Evolutionary conservation across 2,113 vertebrate genomes (phyloP), one percentile per base, ranked within the genome.

Genomic region (Salvelinus sp.): DNA sequence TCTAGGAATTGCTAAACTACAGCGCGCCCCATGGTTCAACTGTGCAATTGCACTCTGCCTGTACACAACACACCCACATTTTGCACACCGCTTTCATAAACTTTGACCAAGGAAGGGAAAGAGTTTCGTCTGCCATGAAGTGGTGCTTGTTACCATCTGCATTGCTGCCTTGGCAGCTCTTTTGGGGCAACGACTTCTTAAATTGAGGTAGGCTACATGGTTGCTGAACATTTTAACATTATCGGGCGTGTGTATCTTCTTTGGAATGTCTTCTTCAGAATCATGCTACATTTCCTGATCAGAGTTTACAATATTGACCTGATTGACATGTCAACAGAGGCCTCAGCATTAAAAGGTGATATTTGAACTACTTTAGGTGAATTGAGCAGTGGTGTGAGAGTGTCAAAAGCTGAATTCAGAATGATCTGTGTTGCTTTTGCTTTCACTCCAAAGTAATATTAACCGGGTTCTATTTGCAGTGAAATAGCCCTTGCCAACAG

Each of bases 161-260:
- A 14, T 74, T 66, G 63, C 44, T 66, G 60, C 60, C 1, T 74
- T 65, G 20, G 38, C 72, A 74, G 72, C 23, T 65, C 25, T 73
- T 22, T 25, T 73, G 23, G 72, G 28, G 22, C 72, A 64, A 23
- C 14, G 72, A 64, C 3, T 73, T 44, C 9, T 64, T 63, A 47
- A 64, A 63, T n/a, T 64, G 25, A 44, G 30, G 72, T 73, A 64
- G 22, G 60, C 58, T 25, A 2, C 4, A 66, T 66, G 1, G 12
- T 10, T 27, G 14, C 60, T 27, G 25, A n/a, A 66, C 9, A 66
- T 66, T 10, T 66, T 3, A 27, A 66, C 12, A 28, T 25, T 28
- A 28, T 66, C 1, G 20, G 3, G 7, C 9, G 3, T 66, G 54
- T 57, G 58, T 62, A 22, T 62, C n/a, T 57, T 14, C 13, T 62